phyloP scores from a whole-genome alignment of 2,888 invertebrate species.

The Myopa tessellatipennis region DNA sequence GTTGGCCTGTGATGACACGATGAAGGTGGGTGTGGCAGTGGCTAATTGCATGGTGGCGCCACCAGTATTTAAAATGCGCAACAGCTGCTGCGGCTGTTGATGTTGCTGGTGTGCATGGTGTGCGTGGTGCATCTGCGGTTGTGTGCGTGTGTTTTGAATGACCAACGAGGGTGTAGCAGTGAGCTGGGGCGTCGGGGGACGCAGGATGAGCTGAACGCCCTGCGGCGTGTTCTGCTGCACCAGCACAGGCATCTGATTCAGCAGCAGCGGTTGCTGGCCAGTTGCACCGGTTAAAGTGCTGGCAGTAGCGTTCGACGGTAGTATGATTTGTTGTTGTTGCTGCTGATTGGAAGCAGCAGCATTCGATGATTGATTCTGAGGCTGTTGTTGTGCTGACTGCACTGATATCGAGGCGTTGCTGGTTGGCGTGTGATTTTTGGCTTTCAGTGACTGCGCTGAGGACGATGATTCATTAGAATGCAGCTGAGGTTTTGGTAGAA shows the following conservation, averaged over 20 bases:
- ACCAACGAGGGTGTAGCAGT: constrained; percentile 68
- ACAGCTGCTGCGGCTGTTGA: constrained; percentile 69
- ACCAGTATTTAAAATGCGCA: constrained; percentile 74
- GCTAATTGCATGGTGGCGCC: constrained; percentile 72
- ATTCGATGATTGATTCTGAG: constrained; percentile 43
- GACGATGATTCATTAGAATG: constrained; percentile 48
- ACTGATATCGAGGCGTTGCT: constrained; percentile 49
- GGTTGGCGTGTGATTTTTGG: constrained; percentile 47
- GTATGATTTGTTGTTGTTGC: constrained; percentile 61
- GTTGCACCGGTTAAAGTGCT: constrained; percentile 51
- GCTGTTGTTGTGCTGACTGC: constrained; percentile 54
- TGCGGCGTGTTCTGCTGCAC: constrained; percentile 75
- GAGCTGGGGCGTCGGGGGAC: constrained; percentile 73
- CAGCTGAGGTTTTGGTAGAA: constrained; percentile 72
- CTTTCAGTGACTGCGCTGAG: constrained; percentile 50
- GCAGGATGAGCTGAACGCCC: constrained; percentile 78
- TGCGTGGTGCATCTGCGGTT: constrained; percentile 62
- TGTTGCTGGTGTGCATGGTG: constrained; percentile 57
- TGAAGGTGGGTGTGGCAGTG: constrained; percentile 70
- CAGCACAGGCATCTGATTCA: constrained; percentile 71
- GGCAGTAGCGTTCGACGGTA: constrained; percentile 61
- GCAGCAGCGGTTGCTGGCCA: constrained; percentile 63
- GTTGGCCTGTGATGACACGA: constrained; percentile 69
- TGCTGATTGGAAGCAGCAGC: constrained; percentile 42
- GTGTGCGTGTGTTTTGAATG: constrained; percentile 67